phyloP scores from a whole-genome alignment of 2,113 vertebrate genomes.

The Marmota monax region DNA sequence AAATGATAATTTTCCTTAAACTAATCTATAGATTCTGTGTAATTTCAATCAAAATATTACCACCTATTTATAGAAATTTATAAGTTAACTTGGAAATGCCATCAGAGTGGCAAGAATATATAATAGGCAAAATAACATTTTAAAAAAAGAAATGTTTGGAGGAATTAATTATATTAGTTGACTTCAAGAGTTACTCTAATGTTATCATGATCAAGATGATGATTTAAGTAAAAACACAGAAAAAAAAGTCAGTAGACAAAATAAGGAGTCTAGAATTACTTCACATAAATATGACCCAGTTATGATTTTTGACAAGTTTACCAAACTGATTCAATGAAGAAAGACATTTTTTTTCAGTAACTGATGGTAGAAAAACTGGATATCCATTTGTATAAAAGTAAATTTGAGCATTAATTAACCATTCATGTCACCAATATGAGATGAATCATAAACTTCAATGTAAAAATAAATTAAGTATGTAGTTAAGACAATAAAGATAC shows the following conservation, averaged over 20 bases:
- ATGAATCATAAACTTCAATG: not conserved
- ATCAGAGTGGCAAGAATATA: not conserved
- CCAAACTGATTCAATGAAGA: not conserved
- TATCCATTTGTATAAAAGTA: not conserved
- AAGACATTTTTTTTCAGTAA: not conserved
- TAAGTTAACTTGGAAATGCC: not conserved
- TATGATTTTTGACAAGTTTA: not conserved
- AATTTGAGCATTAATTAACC: not conserved
- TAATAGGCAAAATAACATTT: not conserved
- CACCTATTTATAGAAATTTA: not conserved
- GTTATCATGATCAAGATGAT: not conserved
- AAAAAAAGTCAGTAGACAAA: not conserved
- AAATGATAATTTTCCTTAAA: not conserved
- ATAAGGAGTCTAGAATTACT: not conserved
- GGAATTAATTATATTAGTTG: not conserved
- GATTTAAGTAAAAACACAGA: not conserved
- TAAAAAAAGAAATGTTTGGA: not conserved
- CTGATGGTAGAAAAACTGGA: not conserved
- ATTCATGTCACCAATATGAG: not conserved
- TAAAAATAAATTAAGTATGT: not conserved
- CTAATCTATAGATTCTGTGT: not conserved
- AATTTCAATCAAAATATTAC: not conserved
- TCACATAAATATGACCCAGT: not conserved
- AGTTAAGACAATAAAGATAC: not conserved
- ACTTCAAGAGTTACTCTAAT: not conserved